A percentile compares a stretch with the other conserved stretches of the same genome.
These are phyloP conservation scores for Heliconius congener DNA, from an alignment of 1,140 invertebrate genomes.

Conservation along the genomic window DNA sequence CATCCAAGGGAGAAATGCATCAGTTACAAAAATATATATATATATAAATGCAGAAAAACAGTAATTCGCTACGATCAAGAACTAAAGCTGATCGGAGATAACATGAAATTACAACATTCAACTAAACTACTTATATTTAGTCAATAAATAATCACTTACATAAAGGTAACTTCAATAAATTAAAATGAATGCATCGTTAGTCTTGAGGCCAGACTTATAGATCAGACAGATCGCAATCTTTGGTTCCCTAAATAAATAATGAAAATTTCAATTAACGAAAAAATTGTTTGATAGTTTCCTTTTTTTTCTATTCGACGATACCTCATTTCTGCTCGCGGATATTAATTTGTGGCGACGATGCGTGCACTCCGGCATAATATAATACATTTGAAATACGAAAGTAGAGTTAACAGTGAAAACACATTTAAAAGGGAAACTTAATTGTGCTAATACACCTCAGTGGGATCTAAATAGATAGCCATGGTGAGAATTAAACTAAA, in stretches of 20 bases:
- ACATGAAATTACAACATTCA: constrained; percentile 31
- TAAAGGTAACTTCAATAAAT: constrained; percentile 79
- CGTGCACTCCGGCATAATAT: constrained; percentile 50
- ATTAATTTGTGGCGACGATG: constrained; percentile 67
- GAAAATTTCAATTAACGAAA: constrained; percentile 43
- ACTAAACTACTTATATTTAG: constrained; percentile 56
- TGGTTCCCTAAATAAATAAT: constrained; percentile 72
- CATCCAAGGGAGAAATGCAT: constrained; percentile 71
- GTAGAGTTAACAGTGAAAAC: constrained; percentile 39
- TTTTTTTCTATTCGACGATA: constrained; percentile 68
- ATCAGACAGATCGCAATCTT: constrained; percentile 69
- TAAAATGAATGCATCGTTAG: constrained; percentile 53
- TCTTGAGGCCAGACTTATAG: constrained; percentile 52
- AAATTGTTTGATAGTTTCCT: constrained; percentile 53
- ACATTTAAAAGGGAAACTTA: constrained; percentile 35
- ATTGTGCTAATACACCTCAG: constrained; percentile 58
- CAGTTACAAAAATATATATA: constrained; percentile 49
- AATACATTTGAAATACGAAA: constrained; percentile 40
- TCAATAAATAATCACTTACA: constrained; percentile 77
- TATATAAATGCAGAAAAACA: constrained; percentile 57
- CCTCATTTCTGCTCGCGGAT: constrained; percentile 66
- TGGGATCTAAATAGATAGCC: constrained; percentile 64
- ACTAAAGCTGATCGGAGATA: constrained; percentile 36
- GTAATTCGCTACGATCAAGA: constrained; percentile 42
- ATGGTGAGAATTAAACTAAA: constrained; percentile 43